These are phyloP conservation scores for Anniella stebbinsi DNA, from an alignment of 2,797 vertebrate genomes.

Conservation along the genomic window DNA sequence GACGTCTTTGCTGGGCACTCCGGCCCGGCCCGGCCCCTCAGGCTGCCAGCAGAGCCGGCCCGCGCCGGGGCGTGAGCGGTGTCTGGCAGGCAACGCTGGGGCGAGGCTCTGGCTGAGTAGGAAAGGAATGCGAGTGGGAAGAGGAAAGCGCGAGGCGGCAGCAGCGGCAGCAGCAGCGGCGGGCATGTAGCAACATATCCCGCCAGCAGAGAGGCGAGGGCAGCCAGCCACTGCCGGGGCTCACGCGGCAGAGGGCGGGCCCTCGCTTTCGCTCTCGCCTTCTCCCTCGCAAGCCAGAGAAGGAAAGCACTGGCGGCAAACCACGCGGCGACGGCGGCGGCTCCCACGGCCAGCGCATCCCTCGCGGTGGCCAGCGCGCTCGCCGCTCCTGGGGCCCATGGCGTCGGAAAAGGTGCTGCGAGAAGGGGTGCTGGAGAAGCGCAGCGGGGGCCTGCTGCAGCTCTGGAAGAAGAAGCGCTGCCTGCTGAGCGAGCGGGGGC, in stretches of 20 bases:
- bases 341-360: background rate
- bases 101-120: conserved; percentile 64
- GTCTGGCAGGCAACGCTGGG: conserved; percentile 56
- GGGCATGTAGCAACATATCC: conserved; percentile 90
- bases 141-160: conserved; percentile 44
- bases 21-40: background rate
- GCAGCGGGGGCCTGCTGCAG: conserved; percentile 93
- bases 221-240: conserved; percentile 30
- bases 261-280: background rate
- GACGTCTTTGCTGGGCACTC: conserved; percentile 22
- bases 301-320: background rate
- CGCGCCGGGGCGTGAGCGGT: conserved; percentile 65
- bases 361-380: too few species aligned
- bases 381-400: conserved; percentile 47
- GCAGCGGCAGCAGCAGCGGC: background rate
- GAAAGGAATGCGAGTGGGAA: conserved; percentile 78
- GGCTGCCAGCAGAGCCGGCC: conserved; percentile 30
- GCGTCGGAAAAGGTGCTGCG: conserved; percentile 83
- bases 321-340: background rate
- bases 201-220: conserved; percentile 49
- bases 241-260: conserved; percentile 12
- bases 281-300: background rate
- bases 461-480: conserved; percentile 94
- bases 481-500: conserved; percentile 88
- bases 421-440: conserved; percentile 93